Evolutionary conservation across 2,113 vertebrate genomes (phyloP), one percentile per base, ranked within the genome.

Genomic region (Gopherus evgoodei): DNA sequence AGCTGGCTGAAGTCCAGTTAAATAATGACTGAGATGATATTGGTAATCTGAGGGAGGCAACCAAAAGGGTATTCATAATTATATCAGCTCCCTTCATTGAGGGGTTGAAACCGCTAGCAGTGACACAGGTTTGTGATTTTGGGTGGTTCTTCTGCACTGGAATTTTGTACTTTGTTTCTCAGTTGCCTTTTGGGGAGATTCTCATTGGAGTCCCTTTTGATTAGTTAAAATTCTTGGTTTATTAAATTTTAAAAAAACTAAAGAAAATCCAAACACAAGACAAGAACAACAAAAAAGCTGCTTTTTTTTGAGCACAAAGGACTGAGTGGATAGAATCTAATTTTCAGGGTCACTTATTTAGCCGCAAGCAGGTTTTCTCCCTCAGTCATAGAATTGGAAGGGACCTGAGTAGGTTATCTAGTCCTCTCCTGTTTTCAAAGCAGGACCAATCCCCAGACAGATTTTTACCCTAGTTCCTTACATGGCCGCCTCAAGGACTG

Each of bases 1-100:
- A 4, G 21, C 38, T 47, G 54, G 25, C 25, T 44, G 25, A 13
- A 44, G 29, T 78, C 54, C 1, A 3, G 14, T 22, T 81, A 12
- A 52, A 44, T 0, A 0, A 5, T 56, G 76, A 11, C 65, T 1
- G 1, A 6, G 17, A 0, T 3, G 52, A n/a, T 13, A 1, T 4
- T 62, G 81, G 5, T 11, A 21, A 16, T 16, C 16, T 83, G 75
- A 44, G 7, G 24, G n/a, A 35, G 22, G 17, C 38, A 38, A 0
- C 1, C 3, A 47, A 9, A 76, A 76, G 59, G 21, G 25, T 50
- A 83, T 8, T 31, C 27, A 9, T 4, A 3, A 1, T 81, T 29
- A 44, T 0, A 0, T 11, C 44, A 1, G 6, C 59, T 29, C 19
- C 54, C 0, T 0, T 47, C 11, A 3, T 11, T 54, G 14, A 57